Evolutionary conservation across 1,140 invertebrate species (phyloP).

Genomic region (Drosophila grimshawi): DNA sequence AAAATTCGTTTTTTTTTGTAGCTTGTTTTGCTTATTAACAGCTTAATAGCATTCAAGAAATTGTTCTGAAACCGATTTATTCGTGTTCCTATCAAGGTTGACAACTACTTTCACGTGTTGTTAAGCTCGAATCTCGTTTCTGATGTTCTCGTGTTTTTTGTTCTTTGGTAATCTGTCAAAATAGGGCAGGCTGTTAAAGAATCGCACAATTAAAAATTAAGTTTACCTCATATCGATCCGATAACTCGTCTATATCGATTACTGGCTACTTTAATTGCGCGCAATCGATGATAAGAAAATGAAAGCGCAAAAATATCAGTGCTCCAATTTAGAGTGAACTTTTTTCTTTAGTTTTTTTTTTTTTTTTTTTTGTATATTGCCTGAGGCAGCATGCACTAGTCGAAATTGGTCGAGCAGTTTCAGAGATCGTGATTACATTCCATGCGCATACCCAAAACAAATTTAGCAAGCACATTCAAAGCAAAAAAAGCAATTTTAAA

Average conservation of each 20-base stretch:
- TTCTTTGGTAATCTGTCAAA: background rate
- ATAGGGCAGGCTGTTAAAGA: no score
- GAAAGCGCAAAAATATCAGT: no score
- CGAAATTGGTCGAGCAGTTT: background rate
- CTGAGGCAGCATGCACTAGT: no score
- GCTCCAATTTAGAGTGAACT: no score
- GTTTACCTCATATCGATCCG: no score
- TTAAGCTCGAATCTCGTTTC: background rate
- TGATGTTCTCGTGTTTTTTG: background rate
- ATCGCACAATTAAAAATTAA: no score
- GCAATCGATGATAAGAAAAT: no score
- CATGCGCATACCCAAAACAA: conserved; percentile 7
- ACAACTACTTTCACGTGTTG: background rate
- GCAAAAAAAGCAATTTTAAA: background rate
- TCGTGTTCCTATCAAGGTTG: conserved; percentile 11
- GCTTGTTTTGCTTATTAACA: no score
- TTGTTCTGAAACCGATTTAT: background rate
- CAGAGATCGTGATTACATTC: background rate
- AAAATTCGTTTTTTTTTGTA: no score
- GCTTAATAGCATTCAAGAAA: background rate
- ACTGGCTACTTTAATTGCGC: no score
- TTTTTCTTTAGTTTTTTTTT: no score
- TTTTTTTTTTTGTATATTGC: background rate
- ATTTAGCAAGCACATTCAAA: background rate
- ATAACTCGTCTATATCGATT: no score